Base-by-base conservation (phyloP, 1,140 invertebrate genomes). In the Orchestia grillus region DNA sequence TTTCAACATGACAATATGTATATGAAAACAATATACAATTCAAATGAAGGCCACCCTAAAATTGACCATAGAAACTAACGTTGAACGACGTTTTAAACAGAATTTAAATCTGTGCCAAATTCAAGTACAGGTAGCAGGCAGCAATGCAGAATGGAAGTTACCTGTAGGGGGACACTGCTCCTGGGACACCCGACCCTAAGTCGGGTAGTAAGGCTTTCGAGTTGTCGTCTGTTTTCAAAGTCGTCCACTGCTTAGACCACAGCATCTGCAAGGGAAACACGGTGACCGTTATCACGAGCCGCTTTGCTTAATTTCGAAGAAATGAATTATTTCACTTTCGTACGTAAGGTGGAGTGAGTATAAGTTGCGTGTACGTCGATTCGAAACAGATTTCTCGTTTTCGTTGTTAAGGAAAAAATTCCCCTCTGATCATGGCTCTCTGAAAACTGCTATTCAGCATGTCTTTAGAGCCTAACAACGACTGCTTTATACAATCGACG, bases 181-280 rank as follows among this genome's bases (percentile, higher is more conserved):
- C 97, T 95, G 97, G 97, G 95, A 97, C 98, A 97, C 98, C 97
- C 77, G 98, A 98, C 23, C 98, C 98, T 16, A 99, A 98, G 97
- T 99, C 98, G 44, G 98, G 98, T 94, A 99, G 97, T 95, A 99
- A 97, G 97, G 99, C 99, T 97, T 98, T 98, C 97, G 44, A 62
- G 40, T 95, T 92, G 92, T 99, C 98, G 97, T 99, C 98, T 97
- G 99, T 99, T 97, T 99, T 98, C 44, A 95, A 87, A 11, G 97
- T 95, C 97, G 98, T 98, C 98, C 98, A 99, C 98, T 99, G 99
- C 96, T 98, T 98, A 90, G 98, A 98, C 98, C 98, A 99, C 96
- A 99, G 98, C 98, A 99, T 98, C 87, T 77, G 98, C 97, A 96
- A 40, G 42, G 57, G 92, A 41, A 44, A 11, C 3, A 94, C 19